Percentiles rank a stretch among this genome's conserved stretches.
These are phyloP conservation scores for Apolygus lucorum DNA, from an alignment of 1,140 invertebrate species.

Conservation along the genomic window DNA sequence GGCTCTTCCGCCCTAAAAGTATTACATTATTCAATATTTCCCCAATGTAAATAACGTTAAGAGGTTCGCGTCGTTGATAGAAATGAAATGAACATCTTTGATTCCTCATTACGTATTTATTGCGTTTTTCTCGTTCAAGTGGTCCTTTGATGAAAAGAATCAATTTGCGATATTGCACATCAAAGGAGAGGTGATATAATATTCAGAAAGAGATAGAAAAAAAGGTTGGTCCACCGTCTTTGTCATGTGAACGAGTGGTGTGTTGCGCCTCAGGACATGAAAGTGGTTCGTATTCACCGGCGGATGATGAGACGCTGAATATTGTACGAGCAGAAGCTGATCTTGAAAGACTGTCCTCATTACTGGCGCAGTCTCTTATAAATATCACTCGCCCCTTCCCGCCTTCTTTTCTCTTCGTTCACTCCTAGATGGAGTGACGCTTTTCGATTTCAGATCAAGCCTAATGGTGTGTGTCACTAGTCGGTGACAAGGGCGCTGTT, in stretches of 20 bases:
- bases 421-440: too few relatives aligned
- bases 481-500: too few relatives aligned
- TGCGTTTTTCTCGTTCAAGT: slow-evolving; percentile 17
- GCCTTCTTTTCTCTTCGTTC: not conserved
- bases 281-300: not conserved
- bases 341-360: slow-evolving; percentile 1
- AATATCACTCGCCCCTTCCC: not conserved
- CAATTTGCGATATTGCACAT: slow-evolving; percentile 18
- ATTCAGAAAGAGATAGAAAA: slow-evolving; percentile 14
- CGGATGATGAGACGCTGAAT: slow-evolving; percentile 16
- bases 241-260: slow-evolving; percentile 1
- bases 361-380: not conserved
- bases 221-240: not conserved
- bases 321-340: not conserved
- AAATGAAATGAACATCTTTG: slow-evolving; percentile 12
- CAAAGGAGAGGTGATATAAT: slow-evolving; percentile 10
- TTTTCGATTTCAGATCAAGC: too few relatives aligned
- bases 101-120: slow-evolving; percentile 20
- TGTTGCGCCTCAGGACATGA: not conserved
- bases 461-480: too few relatives aligned
- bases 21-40: not conserved
- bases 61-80: not conserved
- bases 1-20: not conserved
- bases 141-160: slow-evolving; percentile 7
- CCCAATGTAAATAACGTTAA: not conserved